Conservation (phyloP, 92 coral and sea anemone genomes). For the Palythoa heliodiscus region DNA sequence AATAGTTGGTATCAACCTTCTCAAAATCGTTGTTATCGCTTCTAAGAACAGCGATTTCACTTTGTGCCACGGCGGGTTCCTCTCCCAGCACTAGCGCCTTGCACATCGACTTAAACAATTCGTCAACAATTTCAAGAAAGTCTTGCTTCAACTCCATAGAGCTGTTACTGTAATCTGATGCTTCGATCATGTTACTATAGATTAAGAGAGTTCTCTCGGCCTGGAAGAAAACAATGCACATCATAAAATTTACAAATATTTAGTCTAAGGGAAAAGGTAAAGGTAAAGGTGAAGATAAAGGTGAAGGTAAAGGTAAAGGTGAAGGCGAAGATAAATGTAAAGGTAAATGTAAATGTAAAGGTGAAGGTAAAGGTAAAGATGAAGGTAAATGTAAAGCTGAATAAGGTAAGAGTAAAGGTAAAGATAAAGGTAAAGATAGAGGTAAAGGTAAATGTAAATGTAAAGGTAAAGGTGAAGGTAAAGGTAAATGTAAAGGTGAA, state of each 20-base stretch:
- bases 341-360: too few relatives aligned
- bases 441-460: too few relatives aligned
- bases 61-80: constrained; percentile 63
- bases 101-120: constrained; percentile 76
- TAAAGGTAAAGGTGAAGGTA: background rate
- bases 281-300: too few relatives aligned
- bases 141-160: constrained; percentile 61
- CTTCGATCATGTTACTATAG: constrained; percentile 54
- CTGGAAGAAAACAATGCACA: constrained; percentile 13
- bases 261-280: background rate
- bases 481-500: too few relatives aligned
- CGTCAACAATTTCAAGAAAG: constrained; percentile 55
- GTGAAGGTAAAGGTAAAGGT: too few relatives aligned
- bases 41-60: constrained; percentile 59
- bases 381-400: too few relatives aligned
- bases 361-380: too few relatives aligned
- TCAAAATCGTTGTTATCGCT: constrained; percentile 69
- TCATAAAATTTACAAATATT: background rate
- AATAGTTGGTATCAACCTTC: constrained; percentile 54
- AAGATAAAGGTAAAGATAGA: too few relatives aligned
- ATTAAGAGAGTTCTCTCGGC: constrained; percentile 58
- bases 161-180: constrained; percentile 59
- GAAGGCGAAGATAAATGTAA: too few relatives aligned
- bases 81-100: constrained; percentile 70
- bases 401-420: too few relatives aligned